Base-by-base conservation (phyloP, 2,797 vertebrate genomes). In the Leontopithecus rosalia region DNA sequence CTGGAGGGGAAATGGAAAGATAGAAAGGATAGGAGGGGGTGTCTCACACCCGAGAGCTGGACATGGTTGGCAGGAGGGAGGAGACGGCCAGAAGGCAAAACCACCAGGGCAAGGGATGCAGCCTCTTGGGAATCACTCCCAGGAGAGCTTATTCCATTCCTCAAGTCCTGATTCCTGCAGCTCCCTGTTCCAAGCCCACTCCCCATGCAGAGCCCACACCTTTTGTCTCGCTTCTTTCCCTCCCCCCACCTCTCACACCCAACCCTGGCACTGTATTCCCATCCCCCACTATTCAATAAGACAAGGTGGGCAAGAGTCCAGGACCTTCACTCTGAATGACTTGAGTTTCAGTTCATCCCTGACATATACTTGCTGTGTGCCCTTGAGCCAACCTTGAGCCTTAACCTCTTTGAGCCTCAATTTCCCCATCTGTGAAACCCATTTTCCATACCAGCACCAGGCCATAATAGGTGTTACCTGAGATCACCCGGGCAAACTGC, bases 391-490 rank as follows among this genome's bases (percentile, higher is more conserved):
- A 61, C 26, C 28, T 50, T 33, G 11, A 20, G 61, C 13, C 15
- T 33, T 46, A 5, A 26, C 36, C 39, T 13, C 57, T 11, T 12
- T 19, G 6, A 48, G 73, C 48, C 55, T n/a, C 33, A 1, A 0
- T 73, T 14, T 82, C 19, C 12, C 81, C 75, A 9, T 3, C n/a
- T 11, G 8, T 61, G 28, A 91, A 26, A 48, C 28, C 50, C 52
- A 30, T 33, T 30, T 58, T n/a, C 33, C 7, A 33, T 6, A 46
- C 13, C 52, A 48, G 88, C 26, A 17, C 61, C 41, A 7, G 8
- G 20, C 81, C 17, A 0, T 8, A 5, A 11, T 0, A 2, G 61
- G 73, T 4, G 43, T 43, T 48, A 24, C 50, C 0, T 12, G 39
- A 52, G 72, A 19, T 73, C 4, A 39, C 10, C 11, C 8, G 11